These are phyloP conservation scores for Coregonus ussuriensis DNA, from an alignment of 2,797 vertebrate species.

Conservation along the genomic window DNA sequence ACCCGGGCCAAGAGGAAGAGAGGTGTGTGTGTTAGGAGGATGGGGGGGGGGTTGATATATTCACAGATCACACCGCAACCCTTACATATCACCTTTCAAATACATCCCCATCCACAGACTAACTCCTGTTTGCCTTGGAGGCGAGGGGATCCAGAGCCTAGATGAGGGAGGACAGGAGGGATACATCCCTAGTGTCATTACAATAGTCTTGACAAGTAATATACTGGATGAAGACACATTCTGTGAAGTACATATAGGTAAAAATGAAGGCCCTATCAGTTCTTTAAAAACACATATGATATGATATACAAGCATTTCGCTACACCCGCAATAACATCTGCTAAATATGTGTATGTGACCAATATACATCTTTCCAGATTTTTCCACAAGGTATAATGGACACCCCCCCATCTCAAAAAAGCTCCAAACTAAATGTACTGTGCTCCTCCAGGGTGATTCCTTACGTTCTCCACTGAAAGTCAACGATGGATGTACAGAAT, in stretches of 20 bases:
- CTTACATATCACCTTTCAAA: not conserved
- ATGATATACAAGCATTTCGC: not conserved
- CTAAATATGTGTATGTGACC: too few species aligned
- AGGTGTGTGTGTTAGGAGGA: not conserved
- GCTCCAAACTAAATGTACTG: conserved; percentile 34
- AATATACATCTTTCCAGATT: conserved; percentile 5
- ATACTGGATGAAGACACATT: not conserved
- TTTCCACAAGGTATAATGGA: conserved; percentile 1
- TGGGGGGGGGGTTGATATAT: too few species aligned
- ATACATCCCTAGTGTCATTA: too few species aligned
- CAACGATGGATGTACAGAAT: conserved; percentile 9
- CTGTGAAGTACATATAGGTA: not conserved
- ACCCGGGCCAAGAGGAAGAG: conserved; percentile 7
- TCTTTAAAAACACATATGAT: not conserved
- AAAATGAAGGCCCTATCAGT: not conserved
- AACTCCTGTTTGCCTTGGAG: not conserved
- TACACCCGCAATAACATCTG: too few species aligned
- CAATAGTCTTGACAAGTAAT: too few species aligned
- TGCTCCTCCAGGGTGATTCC: conserved; percentile 23
- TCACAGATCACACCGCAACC: too few species aligned
- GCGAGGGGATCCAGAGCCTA: not conserved
- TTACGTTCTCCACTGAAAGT: conserved; percentile 18
- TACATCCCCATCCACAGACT: not conserved
- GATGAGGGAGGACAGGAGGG: not conserved
- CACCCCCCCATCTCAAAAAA: conserved; percentile 7